Conservation (phyloP, 2,113 vertebrate species). For the Montifringilla adamsi region DNA sequence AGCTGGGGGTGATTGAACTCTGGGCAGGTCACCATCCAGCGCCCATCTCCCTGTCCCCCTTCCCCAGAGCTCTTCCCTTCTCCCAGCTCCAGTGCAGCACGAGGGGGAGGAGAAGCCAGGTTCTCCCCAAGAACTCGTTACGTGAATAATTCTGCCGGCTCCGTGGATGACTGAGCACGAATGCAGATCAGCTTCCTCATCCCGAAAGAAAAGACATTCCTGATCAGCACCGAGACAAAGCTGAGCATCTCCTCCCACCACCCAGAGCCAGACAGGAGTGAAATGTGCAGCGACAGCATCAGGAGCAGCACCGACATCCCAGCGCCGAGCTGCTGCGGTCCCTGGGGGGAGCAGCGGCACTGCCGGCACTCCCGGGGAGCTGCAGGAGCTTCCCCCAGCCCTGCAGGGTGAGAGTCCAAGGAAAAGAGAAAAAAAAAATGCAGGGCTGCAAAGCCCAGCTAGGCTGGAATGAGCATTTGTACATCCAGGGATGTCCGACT, state of each 20-base stretch:
- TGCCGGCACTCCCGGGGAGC: neutral
- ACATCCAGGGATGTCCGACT: accelerated
- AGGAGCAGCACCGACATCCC: neutral
- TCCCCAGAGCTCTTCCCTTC: neutral
- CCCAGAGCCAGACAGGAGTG: neutral
- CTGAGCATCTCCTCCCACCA: constrained; percentile 2
- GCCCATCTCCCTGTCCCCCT: neutral
- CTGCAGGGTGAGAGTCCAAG: accelerated
- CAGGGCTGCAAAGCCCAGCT: neutral
- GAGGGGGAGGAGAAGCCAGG: neutral
- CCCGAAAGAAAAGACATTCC: neutral
- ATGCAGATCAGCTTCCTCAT: constrained; percentile 14
- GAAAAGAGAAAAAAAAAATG: neutral
- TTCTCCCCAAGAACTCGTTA: neutral
- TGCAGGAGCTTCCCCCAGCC: neutral
- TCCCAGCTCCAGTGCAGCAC: neutral
- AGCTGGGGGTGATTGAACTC: constrained; percentile 68
- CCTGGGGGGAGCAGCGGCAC: neutral
- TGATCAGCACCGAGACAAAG: neutral
- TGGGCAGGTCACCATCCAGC: constrained; percentile 40
- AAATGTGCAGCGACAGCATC: neutral
- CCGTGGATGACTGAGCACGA: neutral
- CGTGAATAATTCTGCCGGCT: neutral
- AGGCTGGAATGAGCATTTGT: accelerated
- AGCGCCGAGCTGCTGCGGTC: neutral